phyloP scores from a whole-genome alignment of 2,113 vertebrate species.

The Pampusana beccarii region DNA sequence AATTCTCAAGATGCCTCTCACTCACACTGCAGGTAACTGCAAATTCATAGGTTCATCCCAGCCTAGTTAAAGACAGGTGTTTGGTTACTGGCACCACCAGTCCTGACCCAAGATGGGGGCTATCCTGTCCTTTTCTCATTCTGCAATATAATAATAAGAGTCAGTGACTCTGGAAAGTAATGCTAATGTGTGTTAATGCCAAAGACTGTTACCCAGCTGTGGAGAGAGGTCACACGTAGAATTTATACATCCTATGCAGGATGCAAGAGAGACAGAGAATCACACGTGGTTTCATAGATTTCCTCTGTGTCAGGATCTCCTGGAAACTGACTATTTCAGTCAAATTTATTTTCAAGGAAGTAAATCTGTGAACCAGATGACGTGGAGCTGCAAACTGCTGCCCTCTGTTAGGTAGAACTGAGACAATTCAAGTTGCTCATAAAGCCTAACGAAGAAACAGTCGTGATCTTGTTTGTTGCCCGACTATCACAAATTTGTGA shows the following conservation, averaged over 20 bases:
- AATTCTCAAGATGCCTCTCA: background rate
- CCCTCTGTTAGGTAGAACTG: background rate
- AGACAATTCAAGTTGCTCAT: background rate
- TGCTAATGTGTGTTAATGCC: background rate
- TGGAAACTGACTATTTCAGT: background rate
- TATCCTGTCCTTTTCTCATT: conserved; percentile 27
- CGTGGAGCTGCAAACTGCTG: background rate
- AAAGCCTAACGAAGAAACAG: background rate
- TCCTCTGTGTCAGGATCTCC: background rate
- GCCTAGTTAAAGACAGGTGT: background rate
- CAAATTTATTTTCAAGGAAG: background rate
- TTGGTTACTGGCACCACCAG: background rate
- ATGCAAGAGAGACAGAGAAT: background rate
- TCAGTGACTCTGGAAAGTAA: background rate
- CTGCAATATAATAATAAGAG: background rate
- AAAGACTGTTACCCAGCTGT: conserved; percentile 49
- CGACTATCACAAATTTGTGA: background rate
- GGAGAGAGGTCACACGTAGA: background rate
- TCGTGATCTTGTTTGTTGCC: background rate
- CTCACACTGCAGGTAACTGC: background rate
- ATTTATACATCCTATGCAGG: background rate
- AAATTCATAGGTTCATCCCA: background rate
- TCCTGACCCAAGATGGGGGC: background rate
- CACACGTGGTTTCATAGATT: background rate
- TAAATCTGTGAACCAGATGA: background rate